A percentile compares a stretch with the other conserved stretches of the same genome.
These are phyloP conservation scores for Polymixis lichenea DNA, from an alignment of 2,888 invertebrate species.

Conservation along the genomic window DNA sequence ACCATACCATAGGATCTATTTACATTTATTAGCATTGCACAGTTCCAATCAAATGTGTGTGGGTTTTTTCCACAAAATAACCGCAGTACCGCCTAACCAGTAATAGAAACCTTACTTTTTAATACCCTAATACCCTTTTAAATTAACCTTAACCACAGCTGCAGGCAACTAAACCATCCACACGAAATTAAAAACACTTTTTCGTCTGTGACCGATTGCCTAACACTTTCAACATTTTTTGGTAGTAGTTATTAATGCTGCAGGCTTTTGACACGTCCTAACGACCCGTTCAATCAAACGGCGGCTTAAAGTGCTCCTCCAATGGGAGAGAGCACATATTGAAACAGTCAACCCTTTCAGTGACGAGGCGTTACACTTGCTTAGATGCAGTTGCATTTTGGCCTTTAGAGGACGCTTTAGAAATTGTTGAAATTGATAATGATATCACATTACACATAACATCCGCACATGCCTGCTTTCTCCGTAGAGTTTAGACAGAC, in stretches of 20 bases:
- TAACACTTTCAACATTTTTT: conserved; percentile 50
- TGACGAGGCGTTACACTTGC: conserved; percentile 27
- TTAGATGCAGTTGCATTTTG: conserved; percentile 32
- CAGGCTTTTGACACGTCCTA: conserved; percentile 63
- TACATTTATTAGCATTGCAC: neutral
- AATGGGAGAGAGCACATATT: conserved; percentile 58
- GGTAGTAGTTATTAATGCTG: conserved; percentile 57
- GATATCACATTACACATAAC: neutral
- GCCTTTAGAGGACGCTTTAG: neutral
- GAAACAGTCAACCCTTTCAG: conserved; percentile 53
- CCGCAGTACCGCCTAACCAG: too few relatives aligned
- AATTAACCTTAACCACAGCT: conserved; percentile 12
- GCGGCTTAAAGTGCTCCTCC: conserved; percentile 63
- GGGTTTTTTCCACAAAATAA: neutral
- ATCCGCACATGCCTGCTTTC: too few relatives aligned
- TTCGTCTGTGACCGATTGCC: conserved; percentile 46
- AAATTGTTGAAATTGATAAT: neutral
- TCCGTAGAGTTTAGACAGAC: too few relatives aligned
- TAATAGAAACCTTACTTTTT: too few relatives aligned
- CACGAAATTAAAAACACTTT: conserved; percentile 50
- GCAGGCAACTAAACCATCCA: conserved; percentile 1
- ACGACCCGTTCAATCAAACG: conserved; percentile 66
- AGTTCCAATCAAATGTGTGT: neutral
- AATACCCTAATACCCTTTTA: neutral
- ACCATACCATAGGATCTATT: neutral